Percentiles rank a stretch among this genome's conserved stretches.
Evolutionary conservation across 1,140 invertebrate species (phyloP).

Genomic region (Orchestia grillus): DNA sequence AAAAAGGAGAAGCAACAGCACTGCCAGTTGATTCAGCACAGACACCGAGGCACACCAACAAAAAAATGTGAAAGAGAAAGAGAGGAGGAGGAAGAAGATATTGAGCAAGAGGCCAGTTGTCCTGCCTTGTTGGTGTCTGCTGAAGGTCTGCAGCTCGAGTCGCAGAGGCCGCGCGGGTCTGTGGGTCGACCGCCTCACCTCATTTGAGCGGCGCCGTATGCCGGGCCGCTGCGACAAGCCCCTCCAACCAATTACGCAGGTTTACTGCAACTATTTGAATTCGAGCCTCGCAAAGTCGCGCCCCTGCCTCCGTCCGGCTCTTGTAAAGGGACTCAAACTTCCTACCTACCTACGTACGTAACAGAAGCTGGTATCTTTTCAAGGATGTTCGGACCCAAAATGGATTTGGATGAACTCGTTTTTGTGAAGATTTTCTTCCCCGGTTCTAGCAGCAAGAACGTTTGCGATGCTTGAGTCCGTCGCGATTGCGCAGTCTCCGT

Average conservation of each 20-base stretch:
- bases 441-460: not conserved
- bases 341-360: constrained; percentile 56
- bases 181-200: constrained; percentile 67
- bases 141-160: constrained; percentile 17
- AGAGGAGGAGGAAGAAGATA: constrained; percentile 2
- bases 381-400: constrained; percentile 64
- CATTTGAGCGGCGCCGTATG: constrained; percentile 68
- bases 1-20: constrained; percentile 10
- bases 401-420: constrained; percentile 68
- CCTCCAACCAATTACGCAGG: constrained; percentile 68
- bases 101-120: constrained; percentile 51
- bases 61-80: constrained; percentile 52
- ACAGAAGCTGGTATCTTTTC: constrained; percentile 67
- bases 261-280: constrained; percentile 69
- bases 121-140: constrained; percentile 30
- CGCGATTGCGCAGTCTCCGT: constrained; percentile 28
- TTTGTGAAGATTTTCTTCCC: constrained; percentile 64
- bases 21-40: not conserved
- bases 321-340: constrained; percentile 68
- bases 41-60: not conserved
- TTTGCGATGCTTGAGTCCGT: not conserved
- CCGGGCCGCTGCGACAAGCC: constrained; percentile 67
- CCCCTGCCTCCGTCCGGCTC: constrained; percentile 65
- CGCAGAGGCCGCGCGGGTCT: constrained; percentile 60
- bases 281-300: constrained; percentile 67